phyloP scores from a whole-genome alignment of 35 echinoderm and acorn worm species.

The Anneissia japonica region DNA sequence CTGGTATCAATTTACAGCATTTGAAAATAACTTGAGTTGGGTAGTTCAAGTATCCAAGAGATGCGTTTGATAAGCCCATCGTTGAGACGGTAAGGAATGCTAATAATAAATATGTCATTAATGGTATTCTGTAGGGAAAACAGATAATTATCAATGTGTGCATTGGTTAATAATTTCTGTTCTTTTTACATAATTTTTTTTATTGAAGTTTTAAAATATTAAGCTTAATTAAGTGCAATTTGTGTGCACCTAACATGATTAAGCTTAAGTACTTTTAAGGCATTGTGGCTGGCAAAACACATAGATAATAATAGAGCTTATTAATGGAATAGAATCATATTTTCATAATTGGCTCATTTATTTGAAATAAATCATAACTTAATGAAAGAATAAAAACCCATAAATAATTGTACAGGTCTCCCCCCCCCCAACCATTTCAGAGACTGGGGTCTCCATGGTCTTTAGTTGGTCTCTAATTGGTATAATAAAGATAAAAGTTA shows the following conservation, averaged over 20 bases:
- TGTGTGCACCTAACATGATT: neutral
- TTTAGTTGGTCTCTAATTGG: too few species aligned
- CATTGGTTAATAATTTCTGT: too few species aligned
- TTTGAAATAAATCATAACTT: too few species aligned
- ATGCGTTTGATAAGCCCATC: slow-evolving; percentile 92
- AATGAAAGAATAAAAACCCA: too few species aligned
- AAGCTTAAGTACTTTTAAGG: neutral
- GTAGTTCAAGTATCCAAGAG: slow-evolving; percentile 89
- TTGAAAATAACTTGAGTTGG: slow-evolving; percentile 98
- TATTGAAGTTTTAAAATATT: neutral
- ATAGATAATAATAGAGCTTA: neutral
- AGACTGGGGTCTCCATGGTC: too few species aligned
- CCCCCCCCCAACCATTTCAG: too few species aligned
- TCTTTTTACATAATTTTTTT: neutral
- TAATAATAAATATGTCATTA: slow-evolving; percentile 65
- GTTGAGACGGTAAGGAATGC: slow-evolving; percentile 86
- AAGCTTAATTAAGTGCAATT: neutral
- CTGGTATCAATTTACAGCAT: slow-evolving; percentile 98
- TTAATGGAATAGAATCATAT: neutral
- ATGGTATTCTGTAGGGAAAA: slow-evolving; percentile 68
- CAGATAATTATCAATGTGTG: slow-evolving; percentile 1
- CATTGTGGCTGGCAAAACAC: neutral
- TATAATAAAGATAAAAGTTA: too few species aligned
- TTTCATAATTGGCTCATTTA: too few species aligned
- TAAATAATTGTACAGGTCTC: too few species aligned